Evolutionary conservation across 2,113 vertebrate genomes (phyloP).

Genomic region (Papio anubis): DNA sequence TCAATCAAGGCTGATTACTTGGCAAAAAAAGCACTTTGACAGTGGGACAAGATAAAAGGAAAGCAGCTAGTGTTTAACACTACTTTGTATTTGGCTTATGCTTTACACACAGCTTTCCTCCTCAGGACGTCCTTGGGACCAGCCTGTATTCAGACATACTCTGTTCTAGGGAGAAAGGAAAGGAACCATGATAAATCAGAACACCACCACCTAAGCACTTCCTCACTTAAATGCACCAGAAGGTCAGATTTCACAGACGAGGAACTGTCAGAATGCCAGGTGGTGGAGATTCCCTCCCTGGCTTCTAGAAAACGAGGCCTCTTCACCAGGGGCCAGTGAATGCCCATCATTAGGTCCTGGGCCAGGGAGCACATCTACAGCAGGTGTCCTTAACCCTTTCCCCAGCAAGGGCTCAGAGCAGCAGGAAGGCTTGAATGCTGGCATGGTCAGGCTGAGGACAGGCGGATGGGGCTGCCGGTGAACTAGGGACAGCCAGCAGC

Average conservation of each 20-base stretch:
- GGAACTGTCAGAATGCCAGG: background rate
- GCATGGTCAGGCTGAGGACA: background rate
- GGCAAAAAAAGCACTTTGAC: background rate
- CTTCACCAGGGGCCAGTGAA: background rate
- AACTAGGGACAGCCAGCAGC: background rate
- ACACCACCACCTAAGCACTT: background rate
- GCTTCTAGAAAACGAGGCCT: background rate
- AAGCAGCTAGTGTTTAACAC: too few species aligned
- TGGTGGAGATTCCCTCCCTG: background rate
- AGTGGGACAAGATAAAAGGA: background rate
- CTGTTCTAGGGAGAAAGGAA: background rate
- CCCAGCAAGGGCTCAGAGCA: fast-evolving
- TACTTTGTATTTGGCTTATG: too few species aligned
- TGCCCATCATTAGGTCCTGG: background rate
- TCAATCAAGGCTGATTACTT: background rate
- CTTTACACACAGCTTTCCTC: background rate
- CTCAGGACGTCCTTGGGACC: background rate
- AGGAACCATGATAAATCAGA: background rate
- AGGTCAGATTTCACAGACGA: too few species aligned
- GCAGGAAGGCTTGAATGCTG: background rate
- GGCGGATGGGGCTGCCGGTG: background rate
- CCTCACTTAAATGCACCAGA: background rate
- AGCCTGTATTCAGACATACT: background rate
- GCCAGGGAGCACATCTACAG: background rate
- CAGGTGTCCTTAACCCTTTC: background rate